Evolutionary conservation across 2,888 invertebrate genomes (phyloP).

Genomic region (Noctua janthe): DNA sequence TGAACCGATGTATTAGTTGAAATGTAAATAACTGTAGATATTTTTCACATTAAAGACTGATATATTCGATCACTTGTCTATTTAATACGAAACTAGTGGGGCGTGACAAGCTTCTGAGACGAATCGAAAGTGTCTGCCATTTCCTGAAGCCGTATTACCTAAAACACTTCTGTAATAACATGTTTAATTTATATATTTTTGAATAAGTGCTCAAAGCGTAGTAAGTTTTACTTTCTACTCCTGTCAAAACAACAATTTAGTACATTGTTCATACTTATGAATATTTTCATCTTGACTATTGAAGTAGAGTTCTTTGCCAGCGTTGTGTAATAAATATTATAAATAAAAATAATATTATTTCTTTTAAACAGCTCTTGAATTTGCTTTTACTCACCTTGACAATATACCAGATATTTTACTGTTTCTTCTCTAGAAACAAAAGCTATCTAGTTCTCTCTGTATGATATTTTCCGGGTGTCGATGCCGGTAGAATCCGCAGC

Average conservation of each 20-base stretch:
- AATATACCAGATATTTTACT: background rate
- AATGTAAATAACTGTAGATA: constrained; percentile 58
- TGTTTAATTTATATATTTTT: constrained; percentile 53
- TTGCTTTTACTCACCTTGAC: background rate
- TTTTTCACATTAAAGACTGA: constrained; percentile 32
- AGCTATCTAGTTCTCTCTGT: background rate
- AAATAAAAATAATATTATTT: background rate
- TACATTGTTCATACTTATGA: constrained; percentile 18
- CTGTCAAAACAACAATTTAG: constrained; percentile 25
- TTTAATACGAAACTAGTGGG: constrained; percentile 28
- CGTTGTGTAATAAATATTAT: background rate
- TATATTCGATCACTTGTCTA: constrained; percentile 39
- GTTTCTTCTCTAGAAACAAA: background rate
- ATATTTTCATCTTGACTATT: constrained; percentile 10
- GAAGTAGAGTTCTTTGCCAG: background rate
- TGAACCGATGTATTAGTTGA: constrained; percentile 59
- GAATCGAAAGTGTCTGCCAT: constrained; percentile 56
- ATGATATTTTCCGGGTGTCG: constrained; percentile 11
- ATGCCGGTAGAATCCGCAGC: constrained; percentile 1
- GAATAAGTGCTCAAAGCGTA: constrained; percentile 32
- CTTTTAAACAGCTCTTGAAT: background rate
- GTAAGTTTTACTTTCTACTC: constrained; percentile 45
- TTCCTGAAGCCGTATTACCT: constrained; percentile 32
- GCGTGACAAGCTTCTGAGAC: constrained; percentile 30
- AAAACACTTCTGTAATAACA: constrained; percentile 50